Evolutionary conservation across 1,140 invertebrate species (phyloP).

Genomic region (Drosophila pallidifrons): DNA sequence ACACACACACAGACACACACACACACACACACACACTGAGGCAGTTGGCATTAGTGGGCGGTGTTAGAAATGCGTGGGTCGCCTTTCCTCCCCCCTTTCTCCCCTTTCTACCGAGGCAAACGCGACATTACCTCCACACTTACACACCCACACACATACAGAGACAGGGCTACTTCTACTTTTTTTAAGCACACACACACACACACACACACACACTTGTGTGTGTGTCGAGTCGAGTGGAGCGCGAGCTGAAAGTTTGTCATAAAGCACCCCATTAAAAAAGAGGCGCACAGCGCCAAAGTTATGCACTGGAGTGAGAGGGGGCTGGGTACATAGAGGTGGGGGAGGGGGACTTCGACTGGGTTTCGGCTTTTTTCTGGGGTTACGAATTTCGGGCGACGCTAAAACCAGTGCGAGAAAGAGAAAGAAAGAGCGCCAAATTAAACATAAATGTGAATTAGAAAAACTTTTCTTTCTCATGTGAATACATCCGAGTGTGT

Average conservation of each 20-base stretch:
- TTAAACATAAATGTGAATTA: constrained; percentile 82
- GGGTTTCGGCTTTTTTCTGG: constrained; percentile 24
- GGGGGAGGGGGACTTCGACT: neutral
- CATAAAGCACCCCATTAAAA: constrained; percentile 84
- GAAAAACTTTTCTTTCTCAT: constrained; percentile 62
- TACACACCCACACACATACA: constrained; percentile 5
- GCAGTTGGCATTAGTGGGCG: constrained; percentile 80
- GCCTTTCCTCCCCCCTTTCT: neutral
- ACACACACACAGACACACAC: constrained; percentile 24
- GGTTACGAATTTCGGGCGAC: constrained; percentile 27
- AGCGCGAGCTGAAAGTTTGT: constrained; percentile 78
- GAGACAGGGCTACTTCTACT: constrained; percentile 57
- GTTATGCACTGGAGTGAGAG: neutral
- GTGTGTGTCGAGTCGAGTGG: constrained; percentile 54
- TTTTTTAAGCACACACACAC: constrained; percentile 44
- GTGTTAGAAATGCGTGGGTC: constrained; percentile 79
- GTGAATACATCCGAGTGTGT: constrained; percentile 3
- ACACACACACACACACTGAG: constrained; percentile 28
- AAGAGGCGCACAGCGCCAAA: constrained; percentile 43
- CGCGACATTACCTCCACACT: constrained; percentile 32
- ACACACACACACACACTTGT: constrained; percentile 28
- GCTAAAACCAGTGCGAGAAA: constrained; percentile 11
- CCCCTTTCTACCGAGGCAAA: neutral
- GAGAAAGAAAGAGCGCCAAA: constrained; percentile 43
- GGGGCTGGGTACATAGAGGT: neutral